Base-by-base conservation (phyloP, 2,113 vertebrate genomes). In the Nyctibius bracteatus region DNA sequence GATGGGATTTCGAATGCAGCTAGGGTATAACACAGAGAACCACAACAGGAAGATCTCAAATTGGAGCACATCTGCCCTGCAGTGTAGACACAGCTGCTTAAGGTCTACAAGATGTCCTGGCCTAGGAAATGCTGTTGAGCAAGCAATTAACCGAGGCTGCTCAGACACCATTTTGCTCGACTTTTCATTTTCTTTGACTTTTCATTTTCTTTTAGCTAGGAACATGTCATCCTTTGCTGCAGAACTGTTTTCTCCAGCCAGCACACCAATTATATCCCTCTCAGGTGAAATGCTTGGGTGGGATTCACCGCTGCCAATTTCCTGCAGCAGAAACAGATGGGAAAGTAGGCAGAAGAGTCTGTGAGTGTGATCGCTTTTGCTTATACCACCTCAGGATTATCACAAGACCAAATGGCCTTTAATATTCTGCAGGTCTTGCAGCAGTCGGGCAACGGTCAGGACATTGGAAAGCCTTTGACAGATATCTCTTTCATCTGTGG, bases 241-340 rank as follows among this genome's bases (percentile, higher is more conserved):
- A 54, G 47, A 78, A 44, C 13, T 22, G 14, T n/a, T 77, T 74
- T 86, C 24, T 51, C 41, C 52, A 61, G 24, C 19, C 47, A 78
- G 37, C 18, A 52, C 0, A 1, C 14, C 0, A 2, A 66, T 72
- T 67, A 72, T 1, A 1, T 27, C 28, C 33, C 9, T 37, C 21
- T 59, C 12, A 7, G 35, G 12, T 67, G 20, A 80, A 90, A 70
- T 1, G 1, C 21, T 75, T 39, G 23, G 7, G 46, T 23, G 33
- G 30, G 47, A 71, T 67, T 81, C 22, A 41, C 25, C 1, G 0
- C 28, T 78, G 19, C 28, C 55, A 23, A 28, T 54, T 75, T 73
- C 12, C 47, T 78, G 22, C 25, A 61, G 27, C 46, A 82, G 59
- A 58, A 82, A 54, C 35, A 68, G 54, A 23, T 5, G 5, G 9